These are phyloP conservation scores for Podarcis raffonei DNA, from an alignment of 2,113 vertebrate genomes.

Conservation along the genomic window DNA sequence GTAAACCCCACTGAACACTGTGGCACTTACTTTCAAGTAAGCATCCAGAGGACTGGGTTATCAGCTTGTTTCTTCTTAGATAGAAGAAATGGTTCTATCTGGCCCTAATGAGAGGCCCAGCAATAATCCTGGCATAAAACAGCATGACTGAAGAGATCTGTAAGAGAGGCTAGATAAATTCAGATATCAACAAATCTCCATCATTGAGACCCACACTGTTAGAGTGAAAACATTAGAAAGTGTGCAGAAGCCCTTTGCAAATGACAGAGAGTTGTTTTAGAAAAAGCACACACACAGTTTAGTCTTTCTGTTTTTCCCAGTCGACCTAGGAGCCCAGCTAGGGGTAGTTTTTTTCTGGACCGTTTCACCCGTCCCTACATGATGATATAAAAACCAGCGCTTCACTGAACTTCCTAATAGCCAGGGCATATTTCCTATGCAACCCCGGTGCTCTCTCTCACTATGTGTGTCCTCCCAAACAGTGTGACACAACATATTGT, in stretches of 20 bases:
- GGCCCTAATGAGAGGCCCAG: background rate
- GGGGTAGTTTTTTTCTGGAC: conserved; percentile 65
- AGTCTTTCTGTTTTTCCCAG: conserved; percentile 34
- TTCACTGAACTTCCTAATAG: conserved; percentile 76
- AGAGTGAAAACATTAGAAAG: background rate
- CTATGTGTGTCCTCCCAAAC: conserved; percentile 66
- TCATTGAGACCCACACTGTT: conserved; percentile 4
- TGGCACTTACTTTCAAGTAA: background rate
- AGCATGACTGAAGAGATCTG: conserved; percentile 32
- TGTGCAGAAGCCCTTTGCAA: conserved; percentile 35
- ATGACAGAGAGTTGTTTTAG: conserved; percentile 49
- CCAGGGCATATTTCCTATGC: conserved; percentile 72
- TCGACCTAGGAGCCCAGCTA: conserved; percentile 42
- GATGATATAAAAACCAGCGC: conserved; percentile 72
- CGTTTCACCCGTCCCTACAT: conserved; percentile 63
- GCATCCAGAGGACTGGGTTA: background rate
- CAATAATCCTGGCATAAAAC: conserved; percentile 11
- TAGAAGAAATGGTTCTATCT: background rate
- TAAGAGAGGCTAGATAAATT: background rate
- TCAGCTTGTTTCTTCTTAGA: conserved; percentile 33
- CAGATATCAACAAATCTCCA: background rate
- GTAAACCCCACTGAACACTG: background rate
- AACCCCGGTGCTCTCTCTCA: conserved; percentile 60
- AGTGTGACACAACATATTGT: conserved; percentile 73
- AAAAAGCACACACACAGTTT: conserved; percentile 39